Base-by-base conservation (phyloP, 2,113 vertebrate species). In the Solea solea region DNA sequence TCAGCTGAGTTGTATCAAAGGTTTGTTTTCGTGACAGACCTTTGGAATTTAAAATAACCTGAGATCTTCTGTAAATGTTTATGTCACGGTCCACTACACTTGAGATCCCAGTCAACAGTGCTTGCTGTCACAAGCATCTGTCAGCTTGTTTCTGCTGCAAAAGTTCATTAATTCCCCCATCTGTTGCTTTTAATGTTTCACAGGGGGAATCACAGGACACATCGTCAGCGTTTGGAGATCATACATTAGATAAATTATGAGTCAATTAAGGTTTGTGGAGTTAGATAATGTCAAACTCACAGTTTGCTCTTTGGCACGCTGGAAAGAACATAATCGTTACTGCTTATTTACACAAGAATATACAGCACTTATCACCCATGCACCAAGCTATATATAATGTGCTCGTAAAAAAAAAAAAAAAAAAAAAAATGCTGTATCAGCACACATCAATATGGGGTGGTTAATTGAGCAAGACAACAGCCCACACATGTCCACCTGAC, bases 141-240 rank as follows among this genome's bases (percentile, higher is more conserved):
- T 78, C 82, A 76, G 73, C 53, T 67, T 71, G 59, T 66, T 50
- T 82, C 62, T 76, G 41, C 62, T 12, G 51, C 54, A 78, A 72
- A 82, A 74, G 79, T 81, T 86, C 50, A 89, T 86, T 82, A 84
- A 78, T 73, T 75, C 65, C 21, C 53, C 78, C 84, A 88, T 78
- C 76, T 84, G 82, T 63, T 65, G 74, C 71, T 80, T 76, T 75
- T 66, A 76, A 52, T 58, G 53, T 82, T 80, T 72, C 70, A 80
- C 65, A 85, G 62, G 73, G 48, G 71, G 74, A 76, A 66, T 72
- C 55, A 42, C 67, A 73, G 67, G 69, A 34, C 67, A 1, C 62
- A 71, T 56, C 68, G 59, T 48, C 52, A 40, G 58, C 42, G 76
- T 74, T 74, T 74, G 66, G 46, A 88, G 69, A 62, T 76, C 73